Conservation (phyloP, 2,113 vertebrate genomes). For the Himantopus leucocephalus region DNA sequence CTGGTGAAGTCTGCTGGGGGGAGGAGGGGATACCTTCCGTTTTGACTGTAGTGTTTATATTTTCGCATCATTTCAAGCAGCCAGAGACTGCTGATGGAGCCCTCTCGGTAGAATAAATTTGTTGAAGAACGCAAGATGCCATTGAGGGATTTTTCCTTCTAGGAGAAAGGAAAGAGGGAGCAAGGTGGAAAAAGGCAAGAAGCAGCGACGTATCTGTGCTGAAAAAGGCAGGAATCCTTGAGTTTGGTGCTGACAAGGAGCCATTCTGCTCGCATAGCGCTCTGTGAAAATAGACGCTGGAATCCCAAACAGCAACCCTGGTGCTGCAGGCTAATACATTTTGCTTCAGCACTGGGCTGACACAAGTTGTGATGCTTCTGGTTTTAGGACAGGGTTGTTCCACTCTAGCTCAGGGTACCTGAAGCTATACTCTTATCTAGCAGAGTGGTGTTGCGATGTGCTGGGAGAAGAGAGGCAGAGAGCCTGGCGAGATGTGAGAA, state of each 20-base stretch:
- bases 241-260: neutral
- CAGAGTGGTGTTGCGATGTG: neutral
- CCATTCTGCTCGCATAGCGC: accelerated
- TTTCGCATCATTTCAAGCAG: neutral
- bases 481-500: neutral
- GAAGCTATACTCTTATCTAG: neutral
- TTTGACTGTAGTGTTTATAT: neutral
- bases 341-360: neutral
- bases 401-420: neutral
- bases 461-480: neutral
- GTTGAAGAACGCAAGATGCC: neutral
- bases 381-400: neutral
- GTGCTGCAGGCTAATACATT: neutral
- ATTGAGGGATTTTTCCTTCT: neutral
- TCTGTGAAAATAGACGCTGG: neutral
- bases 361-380: neutral
- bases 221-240: neutral
- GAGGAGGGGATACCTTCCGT: neutral
- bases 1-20: neutral
- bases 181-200: neutral
- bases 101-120: neutral
- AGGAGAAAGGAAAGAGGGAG: neutral
- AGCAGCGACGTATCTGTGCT: accelerated
- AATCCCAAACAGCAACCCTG: neutral
- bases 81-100: neutral